Evolutionary conservation across 1,140 invertebrate genomes (phyloP).

Genomic region (Plectrocnemia conspersa): DNA sequence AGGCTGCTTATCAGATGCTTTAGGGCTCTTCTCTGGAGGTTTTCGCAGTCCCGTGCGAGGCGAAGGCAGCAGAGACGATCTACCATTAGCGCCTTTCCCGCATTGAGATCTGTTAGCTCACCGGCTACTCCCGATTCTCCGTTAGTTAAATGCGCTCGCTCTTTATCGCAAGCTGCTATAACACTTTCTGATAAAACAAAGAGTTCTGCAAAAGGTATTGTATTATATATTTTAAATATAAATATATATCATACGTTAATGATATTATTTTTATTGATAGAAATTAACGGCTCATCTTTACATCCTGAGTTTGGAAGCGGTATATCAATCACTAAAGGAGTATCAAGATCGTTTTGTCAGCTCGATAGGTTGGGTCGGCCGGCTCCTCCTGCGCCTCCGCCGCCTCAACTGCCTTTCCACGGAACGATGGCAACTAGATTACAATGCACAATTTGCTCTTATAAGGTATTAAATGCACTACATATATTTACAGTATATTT

Average conservation of each 20-base stretch:
- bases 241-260: not conserved
- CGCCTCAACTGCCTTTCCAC: constrained; percentile 44
- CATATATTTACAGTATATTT: not conserved
- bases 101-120: constrained; percentile 31
- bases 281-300: constrained; percentile 17
- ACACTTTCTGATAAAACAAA: constrained; percentile 16
- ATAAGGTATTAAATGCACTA: constrained; percentile 55
- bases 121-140: constrained; percentile 34
- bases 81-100: constrained; percentile 10
- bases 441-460: constrained; percentile 72
- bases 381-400: constrained; percentile 38
- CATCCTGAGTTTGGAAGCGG: constrained; percentile 17
- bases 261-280: constrained; percentile 8
- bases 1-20: constrained; percentile 67
- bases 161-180: constrained; percentile 31
- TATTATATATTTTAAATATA: not conserved
- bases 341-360: constrained; percentile 49
- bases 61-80: constrained; percentile 20
- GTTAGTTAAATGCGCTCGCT: constrained; percentile 30
- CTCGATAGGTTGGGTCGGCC: constrained; percentile 42
- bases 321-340: constrained; percentile 39
- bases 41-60: constrained; percentile 39
- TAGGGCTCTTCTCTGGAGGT: constrained; percentile 46
- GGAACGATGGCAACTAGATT: constrained; percentile 82
- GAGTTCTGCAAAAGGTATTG: constrained; percentile 7